phyloP scores from a whole-genome alignment of 2,888 invertebrate species.

The Villa cingulata region DNA sequence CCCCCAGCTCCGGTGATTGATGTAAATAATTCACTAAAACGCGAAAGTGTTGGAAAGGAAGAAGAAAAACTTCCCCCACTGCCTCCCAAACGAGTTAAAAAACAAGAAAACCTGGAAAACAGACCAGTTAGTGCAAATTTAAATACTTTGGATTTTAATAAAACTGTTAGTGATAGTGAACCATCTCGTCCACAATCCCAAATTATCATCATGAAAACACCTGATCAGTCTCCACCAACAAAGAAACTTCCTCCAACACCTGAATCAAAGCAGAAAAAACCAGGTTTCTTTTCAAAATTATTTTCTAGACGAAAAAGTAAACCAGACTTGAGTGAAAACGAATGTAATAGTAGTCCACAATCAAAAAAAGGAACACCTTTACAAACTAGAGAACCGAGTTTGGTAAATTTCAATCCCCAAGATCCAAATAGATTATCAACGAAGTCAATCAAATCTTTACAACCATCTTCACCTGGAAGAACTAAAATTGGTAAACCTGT shows the following conservation, averaged over 20 bases:
- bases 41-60: slow-evolving; percentile 40
- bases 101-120: slow-evolving; percentile 36
- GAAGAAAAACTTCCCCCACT: slow-evolving; percentile 59
- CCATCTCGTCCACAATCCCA: slow-evolving; percentile 23
- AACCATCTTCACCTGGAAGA: slow-evolving; percentile 19
- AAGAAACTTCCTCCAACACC: slow-evolving; percentile 42
- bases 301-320: slow-evolving; percentile 45
- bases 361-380: slow-evolving; percentile 15
- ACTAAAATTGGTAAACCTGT: slow-evolving; percentile 38
- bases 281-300: slow-evolving; percentile 49
- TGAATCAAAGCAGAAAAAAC: slow-evolving; percentile 43
- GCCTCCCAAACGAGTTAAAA: slow-evolving; percentile 64
- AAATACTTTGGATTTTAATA: slow-evolving; percentile 6
- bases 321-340: slow-evolving; percentile 31
- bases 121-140: slow-evolving; percentile 24
- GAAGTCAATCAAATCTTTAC: slow-evolving; percentile 26
- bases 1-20: slow-evolving; percentile 39
- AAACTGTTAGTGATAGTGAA: slow-evolving; percentile 12
- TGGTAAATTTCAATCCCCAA: slow-evolving; percentile 25
- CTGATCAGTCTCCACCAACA: slow-evolving; percentile 38
- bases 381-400: slow-evolving; percentile 28
- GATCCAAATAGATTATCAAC: slow-evolving; percentile 28
- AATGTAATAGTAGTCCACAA: slow-evolving; percentile 1
- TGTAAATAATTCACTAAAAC: slow-evolving; percentile 37
- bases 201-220: slow-evolving; percentile 32